A percentile compares a stretch with the other conserved stretches of the same genome.
phyloP scores from a whole-genome alignment of 1,140 invertebrate genomes.

The Belonocnema kinseyi region DNA sequence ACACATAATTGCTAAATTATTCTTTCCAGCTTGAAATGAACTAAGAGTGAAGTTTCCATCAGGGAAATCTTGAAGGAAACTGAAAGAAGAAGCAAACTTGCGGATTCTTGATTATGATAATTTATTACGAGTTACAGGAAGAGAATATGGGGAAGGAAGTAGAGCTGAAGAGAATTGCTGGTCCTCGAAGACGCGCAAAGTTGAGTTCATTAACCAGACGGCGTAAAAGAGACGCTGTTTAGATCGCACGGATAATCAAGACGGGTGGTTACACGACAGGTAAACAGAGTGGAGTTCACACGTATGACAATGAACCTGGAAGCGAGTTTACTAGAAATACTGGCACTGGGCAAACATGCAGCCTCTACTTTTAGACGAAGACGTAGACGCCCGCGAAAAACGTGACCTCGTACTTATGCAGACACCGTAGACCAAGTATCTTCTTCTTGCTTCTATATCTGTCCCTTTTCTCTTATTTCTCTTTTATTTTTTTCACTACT shows the following conservation, averaged over 20 bases:
- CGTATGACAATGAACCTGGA: constrained; percentile 67
- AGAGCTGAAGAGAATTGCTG: constrained; percentile 16
- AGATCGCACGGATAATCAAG: constrained; percentile 43
- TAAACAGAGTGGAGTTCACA: constrained; percentile 63
- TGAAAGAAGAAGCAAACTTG: constrained; percentile 4
- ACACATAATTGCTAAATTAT: no score
- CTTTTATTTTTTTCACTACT: neutral
- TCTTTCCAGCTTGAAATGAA: no score
- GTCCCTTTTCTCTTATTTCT: neutral
- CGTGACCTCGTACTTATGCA: constrained; percentile 64
- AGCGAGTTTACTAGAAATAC: constrained; percentile 20
- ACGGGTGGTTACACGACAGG: constrained; percentile 45
- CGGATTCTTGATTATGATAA: constrained; percentile 31
- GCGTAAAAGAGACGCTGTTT: constrained; percentile 46
- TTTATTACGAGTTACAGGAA: constrained; percentile 32
- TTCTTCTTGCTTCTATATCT: constrained; percentile 30
- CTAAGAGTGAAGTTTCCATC: no score
- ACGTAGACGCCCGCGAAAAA: constrained; percentile 51
- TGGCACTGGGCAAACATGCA: neutral
- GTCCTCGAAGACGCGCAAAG: constrained; percentile 42
- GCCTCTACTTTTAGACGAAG: constrained; percentile 45
- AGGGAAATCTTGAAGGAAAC: neutral
- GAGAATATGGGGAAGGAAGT: constrained; percentile 13
- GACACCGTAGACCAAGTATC: constrained; percentile 41
- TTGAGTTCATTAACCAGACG: constrained; percentile 60